Percentiles rank a stretch among this genome's conserved stretches.
phyloP scores from a whole-genome alignment of 2,888 invertebrate genomes.

The Tanytarsus gracilentus region DNA sequence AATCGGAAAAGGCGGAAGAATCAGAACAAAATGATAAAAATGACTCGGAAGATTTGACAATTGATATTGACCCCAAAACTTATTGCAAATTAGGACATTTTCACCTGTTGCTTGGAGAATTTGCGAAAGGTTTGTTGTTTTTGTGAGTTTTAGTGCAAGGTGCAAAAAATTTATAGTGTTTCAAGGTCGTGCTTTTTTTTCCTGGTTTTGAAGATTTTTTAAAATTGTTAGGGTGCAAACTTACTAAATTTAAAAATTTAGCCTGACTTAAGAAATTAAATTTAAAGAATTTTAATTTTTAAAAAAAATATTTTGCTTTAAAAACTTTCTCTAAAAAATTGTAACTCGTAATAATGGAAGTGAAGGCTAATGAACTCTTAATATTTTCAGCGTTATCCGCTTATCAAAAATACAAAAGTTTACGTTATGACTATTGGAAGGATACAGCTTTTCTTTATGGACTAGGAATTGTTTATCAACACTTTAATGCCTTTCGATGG shows the following conservation, averaged over 20 bases:
- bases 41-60: constrained; percentile 51
- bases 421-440: constrained; percentile 75
- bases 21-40: constrained; percentile 32
- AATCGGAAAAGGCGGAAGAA: constrained; percentile 29
- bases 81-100: constrained; percentile 94
- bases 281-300: too few relatives aligned
- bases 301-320: too few relatives aligned
- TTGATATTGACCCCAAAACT: constrained; percentile 78
- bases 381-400: constrained; percentile 83
- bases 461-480: constrained; percentile 90
- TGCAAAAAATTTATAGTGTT: too few relatives aligned
- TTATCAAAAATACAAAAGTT: constrained; percentile 83
- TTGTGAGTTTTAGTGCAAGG: too few relatives aligned
- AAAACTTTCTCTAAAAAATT: neutral
- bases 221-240: too few relatives aligned
- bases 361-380: constrained; percentile 31
- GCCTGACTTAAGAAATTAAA: too few relatives aligned
- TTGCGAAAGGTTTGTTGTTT: constrained; percentile 77
- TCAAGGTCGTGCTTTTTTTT: too few relatives aligned
- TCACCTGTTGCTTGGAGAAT: constrained; percentile 85
- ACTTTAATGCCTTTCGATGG: constrained; percentile 93
- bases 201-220: too few relatives aligned
- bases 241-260: too few relatives aligned
- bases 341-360: neutral
- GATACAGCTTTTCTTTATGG: constrained; percentile 90